Percentiles rank a stretch among this genome's conserved stretches.
phyloP scores from a whole-genome alignment of 2,888 invertebrate species.

The Choreutis nemorana region DNA sequence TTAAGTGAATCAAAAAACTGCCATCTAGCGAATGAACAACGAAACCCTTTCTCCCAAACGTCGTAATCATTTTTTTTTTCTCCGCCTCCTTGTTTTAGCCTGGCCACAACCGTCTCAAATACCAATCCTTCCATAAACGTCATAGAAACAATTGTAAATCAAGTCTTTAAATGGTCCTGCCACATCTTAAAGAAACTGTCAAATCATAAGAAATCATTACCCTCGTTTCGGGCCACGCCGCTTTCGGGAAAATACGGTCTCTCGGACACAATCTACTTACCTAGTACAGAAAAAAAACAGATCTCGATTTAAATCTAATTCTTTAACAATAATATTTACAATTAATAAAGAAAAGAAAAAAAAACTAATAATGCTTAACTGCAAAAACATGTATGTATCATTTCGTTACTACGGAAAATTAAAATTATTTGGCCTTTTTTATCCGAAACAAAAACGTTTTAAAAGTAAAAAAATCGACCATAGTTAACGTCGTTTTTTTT shows the following conservation, averaged over 20 bases:
- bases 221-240: constrained; percentile 3
- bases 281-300: constrained; percentile 35
- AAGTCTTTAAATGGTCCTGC: constrained; percentile 25
- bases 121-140: constrained; percentile 28
- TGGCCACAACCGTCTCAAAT: constrained; percentile 9
- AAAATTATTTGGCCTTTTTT: no score
- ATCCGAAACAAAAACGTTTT: no score
- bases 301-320: constrained; percentile 46
- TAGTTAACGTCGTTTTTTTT: no score
- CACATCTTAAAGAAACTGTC: constrained; percentile 26
- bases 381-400: no score
- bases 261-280: constrained; percentile 22
- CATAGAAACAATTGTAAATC: constrained; percentile 30
- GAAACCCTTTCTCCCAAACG: no score
- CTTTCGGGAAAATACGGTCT: background rate
- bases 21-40: no score
- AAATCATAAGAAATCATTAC: constrained; percentile 19
- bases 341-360: constrained; percentile 29
- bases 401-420: no score
- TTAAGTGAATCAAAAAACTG: no score
- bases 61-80: no score
- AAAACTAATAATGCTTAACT: constrained; percentile 16
- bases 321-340: constrained; percentile 40
- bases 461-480: constrained; percentile 1
- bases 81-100: constrained; percentile 2